A percentile compares a stretch with the other conserved stretches of the same genome.
Conservation (phyloP, 2,797 vertebrate species). For the Anguilla pacifica region DNA sequence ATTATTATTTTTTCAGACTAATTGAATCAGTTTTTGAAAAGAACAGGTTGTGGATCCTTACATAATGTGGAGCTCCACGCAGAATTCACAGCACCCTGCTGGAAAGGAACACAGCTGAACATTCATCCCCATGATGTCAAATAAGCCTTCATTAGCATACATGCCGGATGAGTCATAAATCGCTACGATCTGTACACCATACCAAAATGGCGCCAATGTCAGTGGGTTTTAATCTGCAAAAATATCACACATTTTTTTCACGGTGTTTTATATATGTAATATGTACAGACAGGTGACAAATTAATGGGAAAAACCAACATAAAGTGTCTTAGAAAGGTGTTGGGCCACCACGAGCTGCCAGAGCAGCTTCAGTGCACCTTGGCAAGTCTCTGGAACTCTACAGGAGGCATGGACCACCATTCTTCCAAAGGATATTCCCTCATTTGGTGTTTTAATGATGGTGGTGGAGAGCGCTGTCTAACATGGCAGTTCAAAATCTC, state of each 20-base stretch:
- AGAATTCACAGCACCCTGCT: conserved; percentile 3
- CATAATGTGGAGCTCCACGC: conserved; percentile 6
- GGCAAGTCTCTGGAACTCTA: too few relatives aligned
- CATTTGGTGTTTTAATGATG: too few relatives aligned
- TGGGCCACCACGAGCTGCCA: too few relatives aligned
- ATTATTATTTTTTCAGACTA: conserved; percentile 3
- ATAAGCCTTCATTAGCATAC: neutral
- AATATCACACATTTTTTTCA: neutral
- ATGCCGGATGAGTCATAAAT: conserved; percentile 7
- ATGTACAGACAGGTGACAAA: too few relatives aligned
- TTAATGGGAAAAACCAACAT: too few relatives aligned
- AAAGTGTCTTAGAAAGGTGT: too few relatives aligned
- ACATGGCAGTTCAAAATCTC: too few relatives aligned
- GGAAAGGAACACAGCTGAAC: conserved; percentile 4
- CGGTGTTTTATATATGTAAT: neutral
- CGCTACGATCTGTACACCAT: conserved; percentile 1
- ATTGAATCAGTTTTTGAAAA: neutral
- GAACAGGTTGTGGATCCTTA: conserved; percentile 6
- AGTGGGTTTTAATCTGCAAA: conserved; percentile 1
- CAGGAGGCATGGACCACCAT: too few relatives aligned
- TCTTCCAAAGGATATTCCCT: too few relatives aligned
- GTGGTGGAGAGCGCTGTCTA: too few relatives aligned
- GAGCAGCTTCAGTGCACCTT: too few relatives aligned
- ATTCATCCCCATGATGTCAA: conserved; percentile 13
- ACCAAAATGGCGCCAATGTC: neutral